Base-by-base conservation (phyloP, 2,113 vertebrate genomes). In the Mustela nigripes region DNA sequence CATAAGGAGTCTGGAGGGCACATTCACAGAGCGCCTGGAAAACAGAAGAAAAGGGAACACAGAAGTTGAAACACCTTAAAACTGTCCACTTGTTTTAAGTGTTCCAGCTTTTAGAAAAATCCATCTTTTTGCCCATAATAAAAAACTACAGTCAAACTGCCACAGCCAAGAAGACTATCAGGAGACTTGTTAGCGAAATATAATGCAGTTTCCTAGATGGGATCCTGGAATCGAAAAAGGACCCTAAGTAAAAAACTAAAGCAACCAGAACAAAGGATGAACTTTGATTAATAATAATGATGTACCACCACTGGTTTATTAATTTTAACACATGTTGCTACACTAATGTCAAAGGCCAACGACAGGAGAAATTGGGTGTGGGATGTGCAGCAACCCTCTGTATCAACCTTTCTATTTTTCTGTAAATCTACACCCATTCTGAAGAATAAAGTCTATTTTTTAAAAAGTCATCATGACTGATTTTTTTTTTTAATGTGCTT, bases 21-120 rank as follows among this genome's bases (percentile, higher is more conserved):
- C 99, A 99, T 96, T 99, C 99, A 97, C 99, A 99, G 67, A 99
- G 99, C 4, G 98, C 99, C 99, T 99, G 97, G 48, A 98, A 95
- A 71, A 26, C 31, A 97, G 19, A 58, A 94, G 21, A 87, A 89
- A 85, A n/a, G 42, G 62, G 19, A 89, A 97, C 18, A 92, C 0
- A 80, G 0, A 97, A 4, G 42, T 26, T 53, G 58, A 93, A 87
- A 69, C 4, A 88, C 31, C 80, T 92, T 39, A 60, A 91, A 94
- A 94, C 0, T 86, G 1, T 81, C 19, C 53, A 5, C 7, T 94
- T 14, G 69, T 39, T 33, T 78, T 33, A 63, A 53, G 36, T 92
- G 31, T 91, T 78, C 36, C 26, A 73, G 80, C 11, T 74, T 79
- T 62, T 19, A 89, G 78, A 73, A 88, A 93, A 96, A 78, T 74